Evolutionary conservation across 2,113 vertebrate genomes (phyloP).

Genomic region (Corynorhinus townsendii): DNA sequence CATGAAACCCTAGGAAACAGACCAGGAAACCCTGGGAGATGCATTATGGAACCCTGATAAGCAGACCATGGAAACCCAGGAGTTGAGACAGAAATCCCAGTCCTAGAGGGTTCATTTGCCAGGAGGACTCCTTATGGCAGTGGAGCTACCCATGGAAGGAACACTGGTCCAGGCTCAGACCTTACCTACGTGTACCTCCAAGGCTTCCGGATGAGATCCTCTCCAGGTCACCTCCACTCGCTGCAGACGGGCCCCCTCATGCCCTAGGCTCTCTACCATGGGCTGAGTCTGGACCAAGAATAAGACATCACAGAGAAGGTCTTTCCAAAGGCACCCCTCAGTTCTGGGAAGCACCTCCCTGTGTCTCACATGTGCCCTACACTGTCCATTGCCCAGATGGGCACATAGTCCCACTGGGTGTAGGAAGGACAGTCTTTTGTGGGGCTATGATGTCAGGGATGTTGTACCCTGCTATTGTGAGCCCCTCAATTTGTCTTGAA

Average conservation of each 20-base stretch:
- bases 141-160: not conserved
- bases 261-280: slow-evolving; percentile 85
- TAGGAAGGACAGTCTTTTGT: not conserved
- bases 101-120: not conserved
- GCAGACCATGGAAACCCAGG: not conserved
- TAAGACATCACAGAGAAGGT: not conserved
- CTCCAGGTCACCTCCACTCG: slow-evolving; percentile 84
- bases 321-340: not conserved
- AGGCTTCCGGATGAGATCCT: slow-evolving; percentile 79
- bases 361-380: not conserved
- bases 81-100: not conserved
- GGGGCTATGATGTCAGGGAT: not conserved
- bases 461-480: not conserved
- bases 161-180: not conserved
- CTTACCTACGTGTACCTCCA: slow-evolving; percentile 87
- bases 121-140: not conserved
- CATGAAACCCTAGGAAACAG: not conserved
- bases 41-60: too few species aligned
- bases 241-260: slow-evolving; percentile 81
- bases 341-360: not conserved
- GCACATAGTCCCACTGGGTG: not conserved
- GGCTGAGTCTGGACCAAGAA: slow-evolving; percentile 87
- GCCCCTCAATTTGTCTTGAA: not conserved
- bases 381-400: not conserved
- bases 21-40: not conserved